Evolutionary conservation across 2,888 invertebrate genomes (phyloP), one percentile per base, ranked within the genome.

Genomic region (Cordilura impudica): DNA sequence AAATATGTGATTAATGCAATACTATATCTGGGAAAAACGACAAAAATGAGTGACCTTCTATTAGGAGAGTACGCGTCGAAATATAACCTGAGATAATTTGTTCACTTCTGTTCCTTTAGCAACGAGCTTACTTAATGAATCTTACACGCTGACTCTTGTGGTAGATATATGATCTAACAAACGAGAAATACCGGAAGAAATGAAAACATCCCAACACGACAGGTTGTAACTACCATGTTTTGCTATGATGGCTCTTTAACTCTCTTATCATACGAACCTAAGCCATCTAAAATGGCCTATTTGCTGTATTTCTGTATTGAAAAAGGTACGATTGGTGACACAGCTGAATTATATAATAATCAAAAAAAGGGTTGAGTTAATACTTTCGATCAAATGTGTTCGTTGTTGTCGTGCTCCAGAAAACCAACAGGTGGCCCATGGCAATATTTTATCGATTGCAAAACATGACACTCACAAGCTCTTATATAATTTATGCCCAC

Each of bases 141-240:
- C 26, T 4, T 23, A 51, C 14, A 51, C 23, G 1, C 51, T 51
- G 12, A 23, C 51, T 23, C 5, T 23, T 23, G 23, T 23, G 10
- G 51, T n/a, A 51, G n/a, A 12, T 4, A 29, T 73, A 10, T n/a
- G 71, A 45, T 54, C 66, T 31, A 72, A 66, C 18, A 60, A 70
- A 47, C 53, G 47, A 18, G 18, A 56, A 69, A 58, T 58, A 71
- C 76, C 23, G 56, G 72, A 39, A 67, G 60, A 43, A 10, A 71
- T 43, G 49, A 71, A 71, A 76, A 76, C 49, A 56, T 21, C 18
- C 51, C 53, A 29, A 29, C 58, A 60, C 65, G 75, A 23, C 29
- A 29, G 26, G 58, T 58, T 49, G 61, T 63, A 81, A 83, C 66
- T 23, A 23, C 63, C 14, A 31, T 63, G 45, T 63, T 63, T 63